Evolutionary conservation across 2,113 vertebrate species (phyloP).

Genomic region (Eudyptes chrysolophus): DNA sequence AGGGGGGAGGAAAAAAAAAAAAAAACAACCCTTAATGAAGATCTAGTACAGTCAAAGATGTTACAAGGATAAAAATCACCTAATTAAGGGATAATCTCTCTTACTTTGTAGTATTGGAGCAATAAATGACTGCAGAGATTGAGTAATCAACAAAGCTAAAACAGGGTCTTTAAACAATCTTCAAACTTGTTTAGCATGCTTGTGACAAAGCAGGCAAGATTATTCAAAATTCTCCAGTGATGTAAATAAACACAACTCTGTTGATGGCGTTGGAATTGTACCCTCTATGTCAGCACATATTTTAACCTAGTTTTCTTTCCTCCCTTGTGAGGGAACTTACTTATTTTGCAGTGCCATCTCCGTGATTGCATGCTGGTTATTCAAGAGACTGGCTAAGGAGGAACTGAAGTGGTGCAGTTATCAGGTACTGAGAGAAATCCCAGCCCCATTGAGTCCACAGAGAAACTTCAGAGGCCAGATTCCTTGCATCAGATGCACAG

Average conservation of each 20-base stretch:
- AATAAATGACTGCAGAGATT: conserved; percentile 50
- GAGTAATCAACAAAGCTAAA: conserved; percentile 56
- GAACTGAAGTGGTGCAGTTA: background rate
- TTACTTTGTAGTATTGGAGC: conserved; percentile 55
- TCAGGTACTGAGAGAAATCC: background rate
- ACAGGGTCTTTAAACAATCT: conserved; percentile 43
- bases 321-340: background rate
- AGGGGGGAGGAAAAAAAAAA: background rate
- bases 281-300: background rate
- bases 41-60: conserved; percentile 34
- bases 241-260: conserved; percentile 10
- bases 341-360: background rate
- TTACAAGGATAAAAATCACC: conserved; percentile 62
- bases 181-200: conserved; percentile 31
- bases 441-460: background rate
- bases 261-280: background rate
- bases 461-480: background rate
- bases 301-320: conserved; percentile 13
- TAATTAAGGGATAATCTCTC: conserved; percentile 66
- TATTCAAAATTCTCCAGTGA: conserved; percentile 20
- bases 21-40: conserved; percentile 16
- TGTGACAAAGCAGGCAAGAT: conserved; percentile 5
- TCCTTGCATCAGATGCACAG: background rate
- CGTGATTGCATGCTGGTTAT: background rate
- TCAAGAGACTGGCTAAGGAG: background rate